Evolutionary conservation across 2,797 vertebrate species (phyloP).

Genomic region (Acanthopagrus latus): DNA sequence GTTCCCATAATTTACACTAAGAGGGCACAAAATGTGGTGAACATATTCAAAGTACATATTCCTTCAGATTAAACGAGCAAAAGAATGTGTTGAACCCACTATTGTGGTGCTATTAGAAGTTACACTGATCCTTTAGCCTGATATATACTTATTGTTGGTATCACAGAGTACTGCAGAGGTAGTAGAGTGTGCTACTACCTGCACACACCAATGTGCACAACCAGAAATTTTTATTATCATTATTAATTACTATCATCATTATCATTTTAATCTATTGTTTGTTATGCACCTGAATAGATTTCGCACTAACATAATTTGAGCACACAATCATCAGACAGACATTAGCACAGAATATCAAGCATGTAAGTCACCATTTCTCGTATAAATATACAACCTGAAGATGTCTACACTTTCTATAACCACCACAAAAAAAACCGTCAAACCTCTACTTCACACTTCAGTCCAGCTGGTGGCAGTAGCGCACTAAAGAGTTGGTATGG

Average conservation of each 20-base stretch:
- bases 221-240: too few species aligned
- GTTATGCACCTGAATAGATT: background rate
- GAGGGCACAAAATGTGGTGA: background rate
- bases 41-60: background rate
- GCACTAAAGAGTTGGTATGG: constrained; percentile 2
- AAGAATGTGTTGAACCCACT: background rate
- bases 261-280: background rate
- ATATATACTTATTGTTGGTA: background rate
- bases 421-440: background rate
- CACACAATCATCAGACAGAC: background rate
- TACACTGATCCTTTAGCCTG: background rate
- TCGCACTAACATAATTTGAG: background rate
- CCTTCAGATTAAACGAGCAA: too few species aligned
- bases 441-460: background rate
- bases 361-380: too few species aligned
- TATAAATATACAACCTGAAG: background rate
- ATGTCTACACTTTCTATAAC: background rate
- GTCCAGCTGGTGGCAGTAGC: constrained; percentile 62
- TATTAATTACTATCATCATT: too few species aligned
- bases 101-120: background rate
- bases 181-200: background rate
- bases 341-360: background rate
- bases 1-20: background rate
- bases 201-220: background rate
- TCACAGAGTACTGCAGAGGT: too few species aligned